Base-by-base conservation (phyloP, 2,888 invertebrate genomes). In the Eurois occulta region DNA sequence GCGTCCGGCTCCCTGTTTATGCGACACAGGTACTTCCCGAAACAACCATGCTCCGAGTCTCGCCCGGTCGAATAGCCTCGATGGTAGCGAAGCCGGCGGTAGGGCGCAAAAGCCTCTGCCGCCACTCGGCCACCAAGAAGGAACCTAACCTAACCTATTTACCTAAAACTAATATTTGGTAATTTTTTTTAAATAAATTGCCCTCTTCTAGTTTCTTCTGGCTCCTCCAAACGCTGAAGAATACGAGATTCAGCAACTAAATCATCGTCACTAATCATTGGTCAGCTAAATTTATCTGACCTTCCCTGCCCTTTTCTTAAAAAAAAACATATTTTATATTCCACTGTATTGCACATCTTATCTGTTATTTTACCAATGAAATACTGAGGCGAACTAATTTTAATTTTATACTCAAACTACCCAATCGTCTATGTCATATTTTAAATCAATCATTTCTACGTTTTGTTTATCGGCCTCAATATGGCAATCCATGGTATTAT, bases 281-380 rank as follows among this genome's bases (percentile, higher is more conserved):
- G 58, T 28, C 58, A 58, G 58, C 58, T 58, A 58, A 58, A 58
- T 58, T 58, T 58, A 58, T 28, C 58, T 58, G 58, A 58, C 58
- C 58, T 58, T 28, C 58, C 58, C 58, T 58, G 58, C 16, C 58
- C 28, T 58, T 58, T 58, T 58, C 28, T 58, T 58, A n/a, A n/a
- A n/a, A 43, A 43, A 43, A 43, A 43, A 43, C 43, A 43, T 43
- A 43, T 58, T 58, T 58, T 58, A n/a, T 58, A 58, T 58, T 58
- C 28, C 58, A 58, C 13, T 58, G 58, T 58, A 58, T 28, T 58
- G 58, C 58, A 58, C 28, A 58, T 58, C 28, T 28, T 28, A 58
- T 58, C 58, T 13, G 28, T 58, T 58, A 58, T 58, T 58, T 58
- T 58, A 58, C 58, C 58, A 16, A 58, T 58, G 28, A 58, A 58